Base-by-base conservation (phyloP, 2,797 vertebrate species). In the Varecia variegata region DNA sequence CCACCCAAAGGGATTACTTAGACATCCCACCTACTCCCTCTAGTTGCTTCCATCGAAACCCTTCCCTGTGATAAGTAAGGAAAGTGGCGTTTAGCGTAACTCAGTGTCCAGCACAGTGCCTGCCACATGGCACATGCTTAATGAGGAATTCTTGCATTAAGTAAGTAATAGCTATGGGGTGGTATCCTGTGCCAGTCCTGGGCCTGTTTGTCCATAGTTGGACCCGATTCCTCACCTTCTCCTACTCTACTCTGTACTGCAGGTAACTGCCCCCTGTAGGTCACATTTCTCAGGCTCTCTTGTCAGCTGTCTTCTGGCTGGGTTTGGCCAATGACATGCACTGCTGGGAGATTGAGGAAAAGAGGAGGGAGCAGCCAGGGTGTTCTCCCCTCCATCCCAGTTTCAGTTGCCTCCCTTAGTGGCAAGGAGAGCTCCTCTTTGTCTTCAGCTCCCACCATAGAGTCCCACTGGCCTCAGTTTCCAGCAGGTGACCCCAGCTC, bases 11-110 rank as follows among this genome's bases (percentile, higher is more conserved):
- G 10, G 18, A 45, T 65, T 12, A 13, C 21, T 84, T 38, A 68
- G n/a, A 83, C 7, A 7, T 67, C 89, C 13, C 58, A 25, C 25
- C 30, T 52, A 7, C 43, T 43, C 4, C 8, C 43, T 65, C 58
- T 38, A 38, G 25, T 54, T 54, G 18, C 52, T 93, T 92, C 74
- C 74, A 25, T 14, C 30, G 56, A 88, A 87, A 62, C 38, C 17
- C 80, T 83, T 45, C 30, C 79, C 88, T 15, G 4, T 5, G n/a
- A 45, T 58, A 13, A 91, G 27, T 35, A 52, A 73, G 38, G 68
- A 91, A 71, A 54, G 32, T n/a, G 23, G 38, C 23, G 27, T 45
- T 38, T 11, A 14, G 21, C 17, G 0, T 60, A 80, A 20, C 54
- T 40, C 47, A 20, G n/a, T 21, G n/a, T 60, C 84, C 45, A 52